Conservation (phyloP, 2,113 vertebrate genomes). For the Caranx ignobilis region DNA sequence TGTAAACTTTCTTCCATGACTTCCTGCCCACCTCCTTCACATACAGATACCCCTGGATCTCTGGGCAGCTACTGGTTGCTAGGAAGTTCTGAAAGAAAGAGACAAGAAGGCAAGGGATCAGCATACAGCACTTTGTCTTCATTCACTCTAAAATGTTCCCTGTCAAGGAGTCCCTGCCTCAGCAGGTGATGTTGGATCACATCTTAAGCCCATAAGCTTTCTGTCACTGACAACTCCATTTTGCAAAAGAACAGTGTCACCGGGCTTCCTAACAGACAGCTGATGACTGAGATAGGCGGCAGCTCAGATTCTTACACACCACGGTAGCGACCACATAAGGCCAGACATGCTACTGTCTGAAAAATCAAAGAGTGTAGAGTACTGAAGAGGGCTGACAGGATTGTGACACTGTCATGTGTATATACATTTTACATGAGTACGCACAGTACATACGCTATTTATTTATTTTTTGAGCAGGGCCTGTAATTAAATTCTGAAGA, state of each 20-base stretch:
- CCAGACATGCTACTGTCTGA: constrained; percentile 19
- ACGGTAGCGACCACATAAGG: not conserved
- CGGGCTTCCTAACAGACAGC: constrained; percentile 10
- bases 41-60: constrained; percentile 96
- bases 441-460: not conserved
- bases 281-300: not conserved
- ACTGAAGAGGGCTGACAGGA: not conserved
- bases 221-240: constrained; percentile 14
- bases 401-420: constrained; percentile 2
- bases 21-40: constrained; percentile 95
- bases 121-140: not conserved
- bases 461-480: constrained; percentile 6
- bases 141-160: constrained; percentile 9
- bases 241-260: constrained; percentile 9
- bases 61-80: constrained; percentile 93
- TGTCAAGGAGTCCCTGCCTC: not conserved
- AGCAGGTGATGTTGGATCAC: constrained; percentile 20
- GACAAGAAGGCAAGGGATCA: not conserved
- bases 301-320: constrained; percentile 13
- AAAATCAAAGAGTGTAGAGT: not conserved
- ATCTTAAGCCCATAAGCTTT: constrained; percentile 28
- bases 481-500: constrained; percentile 4
- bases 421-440: not conserved
- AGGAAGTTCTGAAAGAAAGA: constrained; percentile 90
- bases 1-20: constrained; percentile 96